These are phyloP conservation scores for Prochilodus magdalenae DNA, from an alignment of 2,113 vertebrate species.

Conservation along the genomic window DNA sequence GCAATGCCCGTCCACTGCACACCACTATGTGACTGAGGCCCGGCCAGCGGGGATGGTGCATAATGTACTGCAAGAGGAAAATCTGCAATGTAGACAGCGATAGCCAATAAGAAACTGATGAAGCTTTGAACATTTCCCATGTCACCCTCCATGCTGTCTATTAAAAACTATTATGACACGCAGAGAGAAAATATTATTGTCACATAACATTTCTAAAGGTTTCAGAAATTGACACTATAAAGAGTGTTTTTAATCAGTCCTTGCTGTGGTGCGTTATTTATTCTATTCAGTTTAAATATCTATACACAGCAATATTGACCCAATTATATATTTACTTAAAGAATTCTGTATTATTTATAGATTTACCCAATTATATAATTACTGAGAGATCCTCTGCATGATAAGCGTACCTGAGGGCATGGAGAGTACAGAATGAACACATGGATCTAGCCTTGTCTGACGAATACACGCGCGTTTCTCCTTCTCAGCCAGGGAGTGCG, in stretches of 20 bases:
- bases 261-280: neutral
- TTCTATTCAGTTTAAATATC: neutral
- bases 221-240: neutral
- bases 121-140: no score
- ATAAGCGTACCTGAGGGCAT: slow-evolving; percentile 61
- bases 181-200: no score
- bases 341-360: no score
- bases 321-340: neutral
- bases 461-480: slow-evolving; percentile 47
- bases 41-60: slow-evolving; percentile 61
- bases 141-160: no score
- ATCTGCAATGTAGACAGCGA: slow-evolving; percentile 49
- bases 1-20: slow-evolving; percentile 36
- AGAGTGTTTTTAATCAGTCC: no score
- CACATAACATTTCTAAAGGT: no score
- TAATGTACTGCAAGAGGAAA: slow-evolving; percentile 62
- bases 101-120: no score
- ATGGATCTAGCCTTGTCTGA: slow-evolving; percentile 56
- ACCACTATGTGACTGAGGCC: slow-evolving; percentile 41
- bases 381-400: neutral
- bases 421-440: slow-evolving; percentile 67
- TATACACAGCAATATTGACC: neutral
- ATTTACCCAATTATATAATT: no score
- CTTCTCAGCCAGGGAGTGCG: slow-evolving; percentile 25
- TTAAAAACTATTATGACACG: no score